phyloP scores from a whole-genome alignment of 2,797 vertebrate species.

The Rousettus madagascariensis region DNA sequence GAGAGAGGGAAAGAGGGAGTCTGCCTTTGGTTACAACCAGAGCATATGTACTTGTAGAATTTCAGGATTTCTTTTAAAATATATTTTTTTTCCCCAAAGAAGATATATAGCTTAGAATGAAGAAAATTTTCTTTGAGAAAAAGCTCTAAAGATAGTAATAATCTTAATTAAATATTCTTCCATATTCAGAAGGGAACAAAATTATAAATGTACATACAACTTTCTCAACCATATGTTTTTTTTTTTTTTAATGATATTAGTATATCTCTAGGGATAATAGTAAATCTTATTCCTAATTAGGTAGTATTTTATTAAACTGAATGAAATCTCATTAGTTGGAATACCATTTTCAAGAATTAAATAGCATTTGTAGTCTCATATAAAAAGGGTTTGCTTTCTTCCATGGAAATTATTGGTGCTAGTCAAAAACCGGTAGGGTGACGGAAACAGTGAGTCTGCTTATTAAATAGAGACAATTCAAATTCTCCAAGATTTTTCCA shows the following conservation, averaged over 20 bases:
- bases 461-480: conserved; percentile 39
- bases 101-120: conserved; percentile 53
- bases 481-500: conserved; percentile 15
- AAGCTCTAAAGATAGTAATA: conserved; percentile 66
- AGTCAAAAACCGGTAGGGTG: conserved; percentile 19
- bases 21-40: not conserved
- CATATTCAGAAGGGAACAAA: conserved; percentile 66
- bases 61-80: conserved; percentile 48
- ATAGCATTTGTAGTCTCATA: conserved; percentile 55
- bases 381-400: conserved; percentile 47
- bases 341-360: conserved; percentile 72
- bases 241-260: conserved; percentile 62
- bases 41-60: not conserved
- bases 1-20: not conserved
- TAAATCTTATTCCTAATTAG: conserved; percentile 70
- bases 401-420: conserved; percentile 21
- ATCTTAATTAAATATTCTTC: conserved; percentile 75
- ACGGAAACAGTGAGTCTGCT: not conserved
- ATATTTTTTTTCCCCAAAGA: not conserved
- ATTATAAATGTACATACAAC: conserved; percentile 58
- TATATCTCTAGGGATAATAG: conserved; percentile 65
- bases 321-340: conserved; percentile 69
- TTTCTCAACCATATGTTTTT: conserved; percentile 51
- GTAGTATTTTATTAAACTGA: conserved; percentile 76
- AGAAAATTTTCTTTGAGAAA: conserved; percentile 68